Evolutionary conservation across 2,888 invertebrate species (phyloP), one percentile per base, ranked within the genome.

Genomic region (Metopia argyrocephala): DNA sequence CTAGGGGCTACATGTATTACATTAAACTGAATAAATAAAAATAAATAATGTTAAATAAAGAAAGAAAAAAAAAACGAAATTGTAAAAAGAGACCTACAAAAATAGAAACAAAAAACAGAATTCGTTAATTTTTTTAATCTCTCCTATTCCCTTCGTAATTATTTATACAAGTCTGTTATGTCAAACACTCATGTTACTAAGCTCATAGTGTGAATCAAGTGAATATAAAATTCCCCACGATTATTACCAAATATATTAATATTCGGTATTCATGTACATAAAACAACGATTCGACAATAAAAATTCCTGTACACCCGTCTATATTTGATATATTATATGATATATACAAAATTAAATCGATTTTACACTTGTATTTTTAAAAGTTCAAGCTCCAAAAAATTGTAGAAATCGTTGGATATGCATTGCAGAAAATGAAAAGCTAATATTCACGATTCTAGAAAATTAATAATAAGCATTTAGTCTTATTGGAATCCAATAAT

Each of bases 321-420:
- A 56, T 45, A 69, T 65, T 46, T 1, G 25, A 62, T 78, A 68
- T 82, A 82, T 61, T 80, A 79, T n/a, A n/a, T 82, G 83, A 83
- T 84, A 88, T 87, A 88, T 88, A 88, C 86, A 88, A 86, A 88
- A 88, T 87, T 86, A 56, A 86, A 88, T 88, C 87, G 88, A 88
- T 88, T 88, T 88, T 88, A 84, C 84, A 85, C 86, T 84, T 84
- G 85, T 45, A 38, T 56, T 71, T 46, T 23, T 87, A 85, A 86
- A 85, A 85, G 84, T 78, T 83, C 82, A 83, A 85, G 82, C 73
- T 4, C 64, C 25, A 25, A 20, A 45, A 46, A 70, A 64, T 61
- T 38, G 15, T 12, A 38, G 38, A 38, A 59, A 62, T 46, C 57
- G 50, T 65, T 1, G 38, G 38, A 38, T 50, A 25, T 25, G n/a